phyloP scores from a whole-genome alignment of 30 jellyfish, hydroid and myxozoan genomes.

The Aurelia coerulea region DNA sequence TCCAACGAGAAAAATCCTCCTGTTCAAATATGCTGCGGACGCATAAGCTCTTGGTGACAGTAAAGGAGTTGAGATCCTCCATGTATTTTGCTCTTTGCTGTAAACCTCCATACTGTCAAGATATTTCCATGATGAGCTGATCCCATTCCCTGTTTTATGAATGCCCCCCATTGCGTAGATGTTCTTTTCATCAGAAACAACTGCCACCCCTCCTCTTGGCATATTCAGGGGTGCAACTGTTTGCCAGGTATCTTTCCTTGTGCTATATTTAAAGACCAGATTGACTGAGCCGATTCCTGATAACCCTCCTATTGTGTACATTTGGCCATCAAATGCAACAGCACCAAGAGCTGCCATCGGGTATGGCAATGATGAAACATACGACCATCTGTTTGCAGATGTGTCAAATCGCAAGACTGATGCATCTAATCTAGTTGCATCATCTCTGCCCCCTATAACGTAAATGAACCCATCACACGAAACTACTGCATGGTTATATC shows the following conservation, averaged over 20 bases:
- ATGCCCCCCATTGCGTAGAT: slow-evolving; percentile 94
- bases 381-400: slow-evolving; percentile 78
- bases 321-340: slow-evolving; percentile 87
- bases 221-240: slow-evolving; percentile 62
- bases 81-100: slow-evolving; percentile 58
- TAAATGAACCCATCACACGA: slow-evolving; percentile 93
- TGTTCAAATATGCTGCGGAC: slow-evolving; percentile 74
- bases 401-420: slow-evolving; percentile 93
- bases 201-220: slow-evolving; percentile 91
- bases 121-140: slow-evolving; percentile 80
- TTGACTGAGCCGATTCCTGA: slow-evolving; percentile 82
- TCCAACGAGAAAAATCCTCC: slow-evolving; percentile 84
- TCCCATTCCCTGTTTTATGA: slow-evolving; percentile 78
- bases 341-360: slow-evolving; percentile 90
- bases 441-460: slow-evolving; percentile 94
- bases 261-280: slow-evolving; percentile 73
- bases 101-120: slow-evolving; percentile 88
- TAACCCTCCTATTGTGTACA: slow-evolving; percentile 89
- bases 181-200: slow-evolving; percentile 74
- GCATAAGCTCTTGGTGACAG: slow-evolving; percentile 90
- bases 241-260: slow-evolving; percentile 94
- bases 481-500: slow-evolving; percentile 91
- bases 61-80: slow-evolving; percentile 71
- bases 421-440: slow-evolving; percentile 70
- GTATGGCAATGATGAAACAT: slow-evolving; percentile 90